Conservation (phyloP, 2,113 vertebrate genomes). For the Gopherus flavomarginatus region DNA sequence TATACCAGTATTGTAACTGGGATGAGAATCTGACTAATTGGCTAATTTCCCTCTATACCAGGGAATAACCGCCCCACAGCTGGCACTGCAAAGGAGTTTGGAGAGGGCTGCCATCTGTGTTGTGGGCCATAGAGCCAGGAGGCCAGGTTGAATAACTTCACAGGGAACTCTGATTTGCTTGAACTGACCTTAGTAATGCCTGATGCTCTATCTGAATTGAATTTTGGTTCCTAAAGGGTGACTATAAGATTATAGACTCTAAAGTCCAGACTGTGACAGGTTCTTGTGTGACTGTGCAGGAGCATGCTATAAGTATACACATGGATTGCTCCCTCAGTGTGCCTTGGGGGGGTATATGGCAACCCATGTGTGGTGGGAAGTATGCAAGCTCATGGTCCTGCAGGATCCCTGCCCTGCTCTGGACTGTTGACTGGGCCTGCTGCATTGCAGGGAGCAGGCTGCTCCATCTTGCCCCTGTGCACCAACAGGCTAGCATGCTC, state of each 20-base stretch:
- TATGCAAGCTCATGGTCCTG: neutral
- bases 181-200: neutral
- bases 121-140: neutral
- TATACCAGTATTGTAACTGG: neutral
- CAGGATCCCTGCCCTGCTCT: neutral
- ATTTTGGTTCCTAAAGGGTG: neutral
- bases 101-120: neutral
- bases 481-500: neutral
- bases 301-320: neutral
- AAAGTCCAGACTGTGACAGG: neutral
- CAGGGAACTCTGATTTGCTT: neutral
- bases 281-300: neutral
- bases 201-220: neutral
- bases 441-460: neutral
- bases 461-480: neutral
- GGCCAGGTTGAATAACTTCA: neutral
- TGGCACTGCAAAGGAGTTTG: neutral
- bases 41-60: neutral
- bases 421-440: neutral
- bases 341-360: neutral
- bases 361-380: neutral
- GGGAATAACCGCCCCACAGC: neutral
- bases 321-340: neutral
- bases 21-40: neutral
- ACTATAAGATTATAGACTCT: neutral